phyloP scores from a whole-genome alignment of 1,140 invertebrate species.

The Drosophila pseudoananassae region DNA sequence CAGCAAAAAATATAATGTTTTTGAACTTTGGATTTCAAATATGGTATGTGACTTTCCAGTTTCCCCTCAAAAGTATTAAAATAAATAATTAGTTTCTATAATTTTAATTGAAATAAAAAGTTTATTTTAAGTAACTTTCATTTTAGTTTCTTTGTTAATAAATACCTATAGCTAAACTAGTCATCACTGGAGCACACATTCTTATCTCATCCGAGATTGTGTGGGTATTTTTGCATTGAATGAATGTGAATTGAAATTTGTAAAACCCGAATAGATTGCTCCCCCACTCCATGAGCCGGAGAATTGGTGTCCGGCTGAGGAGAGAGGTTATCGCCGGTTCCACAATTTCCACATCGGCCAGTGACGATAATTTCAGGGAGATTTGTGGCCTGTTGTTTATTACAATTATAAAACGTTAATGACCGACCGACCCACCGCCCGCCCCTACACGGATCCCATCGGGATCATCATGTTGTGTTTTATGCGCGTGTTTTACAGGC shows the following conservation, averaged over 20 bases:
- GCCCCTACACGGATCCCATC: too few relatives aligned
- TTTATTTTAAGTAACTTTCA: neutral
- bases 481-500: conserved; percentile 17
- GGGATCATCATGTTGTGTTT: conserved; percentile 27
- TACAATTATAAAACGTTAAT: conserved; percentile 57
- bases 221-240: conserved; percentile 62
- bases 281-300: conserved; percentile 35
- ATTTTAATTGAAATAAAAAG: too few relatives aligned
- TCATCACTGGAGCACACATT: conserved; percentile 23
- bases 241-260: conserved; percentile 69
- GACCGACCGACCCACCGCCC: conserved; percentile 24
- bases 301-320: conserved; percentile 9
- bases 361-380: conserved; percentile 25
- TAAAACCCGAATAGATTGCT: conserved; percentile 53
- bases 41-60: too few relatives aligned
- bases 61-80: too few relatives aligned
- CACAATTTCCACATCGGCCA: conserved; percentile 21
- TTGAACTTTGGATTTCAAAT: too few relatives aligned
- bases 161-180: neutral
- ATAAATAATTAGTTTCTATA: too few relatives aligned
- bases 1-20: too few relatives aligned
- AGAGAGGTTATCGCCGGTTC: conserved; percentile 40
- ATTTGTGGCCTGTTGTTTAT: conserved; percentile 51
- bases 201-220: conserved; percentile 14
- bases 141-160: neutral